These are phyloP conservation scores for Xiphorhynchus elegans DNA, from an alignment of 2,113 vertebrate species.

Conservation along the genomic window DNA sequence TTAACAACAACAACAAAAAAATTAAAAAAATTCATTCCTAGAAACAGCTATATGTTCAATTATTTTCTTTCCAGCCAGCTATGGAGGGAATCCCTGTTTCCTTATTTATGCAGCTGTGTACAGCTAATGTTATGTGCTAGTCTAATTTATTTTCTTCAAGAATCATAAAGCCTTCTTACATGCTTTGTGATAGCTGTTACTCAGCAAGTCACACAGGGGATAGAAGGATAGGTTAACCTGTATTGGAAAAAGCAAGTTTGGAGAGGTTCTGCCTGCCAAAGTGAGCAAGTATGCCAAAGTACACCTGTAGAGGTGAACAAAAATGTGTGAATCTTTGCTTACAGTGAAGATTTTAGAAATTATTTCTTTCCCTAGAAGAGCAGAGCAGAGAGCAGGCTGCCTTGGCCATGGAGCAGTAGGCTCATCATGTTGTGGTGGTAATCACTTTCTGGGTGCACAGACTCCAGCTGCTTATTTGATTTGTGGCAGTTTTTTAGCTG, in stretches of 20 bases:
- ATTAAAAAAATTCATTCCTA: neutral
- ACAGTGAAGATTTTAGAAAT: neutral
- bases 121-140: neutral
- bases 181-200: neutral
- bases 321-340: neutral
- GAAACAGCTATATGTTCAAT: neutral
- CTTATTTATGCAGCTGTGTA: neutral
- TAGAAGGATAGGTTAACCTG: neutral
- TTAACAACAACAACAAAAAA: neutral
- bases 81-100: neutral
- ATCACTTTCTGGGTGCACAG: neutral
- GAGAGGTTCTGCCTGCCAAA: neutral
- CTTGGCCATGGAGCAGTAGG: neutral
- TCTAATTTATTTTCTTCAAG: neutral
- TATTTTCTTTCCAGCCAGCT: neutral
- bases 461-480: neutral
- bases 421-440: neutral
- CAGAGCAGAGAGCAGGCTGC: neutral
- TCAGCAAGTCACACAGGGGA: neutral
- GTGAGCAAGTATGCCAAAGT: neutral
- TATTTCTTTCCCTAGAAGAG: neutral
- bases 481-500: neutral
- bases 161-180: neutral
- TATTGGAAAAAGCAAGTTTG: neutral
- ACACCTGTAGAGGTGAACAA: neutral